Evolutionary conservation across 2,113 vertebrate species (phyloP).

Genomic region (zebrafish (Danio rerio)): GRCz12tu NC_133192.1:31427501-31428000

Average conservation of each 20-base stretch:
- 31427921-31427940: conserved; percentile 7
- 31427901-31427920: conserved; percentile 29
- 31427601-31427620: conserved; percentile 37
- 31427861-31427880: background rate
- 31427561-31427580: conserved; percentile 33
- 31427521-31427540: background rate
- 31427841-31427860: background rate
- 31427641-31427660: background rate
- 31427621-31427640: conserved; percentile 17
- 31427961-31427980: conserved; percentile 27
- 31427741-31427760: conserved; percentile 1
- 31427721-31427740: background rate
- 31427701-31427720: conserved; percentile 7
- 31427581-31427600: conserved; percentile 23
- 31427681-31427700: background rate
- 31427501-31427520: conserved; percentile 40
- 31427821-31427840: conserved; percentile 18
- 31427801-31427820: background rate
- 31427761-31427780: background rate
- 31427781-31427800: conserved; percentile 18
- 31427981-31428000: conserved; percentile 43
- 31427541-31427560: conserved; percentile 28
- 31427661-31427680: conserved; percentile 31
- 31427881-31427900: conserved; percentile 1
- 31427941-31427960: conserved; percentile 21